phyloP scores from a whole-genome alignment of 1,140 invertebrate genomes.

The Apocrypta bakeri region DNA sequence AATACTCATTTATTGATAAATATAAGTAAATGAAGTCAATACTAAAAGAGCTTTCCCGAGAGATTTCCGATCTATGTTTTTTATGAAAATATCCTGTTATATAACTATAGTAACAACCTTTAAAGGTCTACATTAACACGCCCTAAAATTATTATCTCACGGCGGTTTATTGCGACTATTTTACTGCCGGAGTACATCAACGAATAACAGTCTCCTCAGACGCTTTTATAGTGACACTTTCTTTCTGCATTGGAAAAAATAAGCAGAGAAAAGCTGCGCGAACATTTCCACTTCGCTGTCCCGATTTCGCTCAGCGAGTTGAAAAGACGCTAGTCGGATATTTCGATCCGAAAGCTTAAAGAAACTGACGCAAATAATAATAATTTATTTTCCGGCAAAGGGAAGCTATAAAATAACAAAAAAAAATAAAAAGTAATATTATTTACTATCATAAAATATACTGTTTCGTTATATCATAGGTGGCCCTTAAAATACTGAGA shows the following conservation, averaged over 20 bases:
- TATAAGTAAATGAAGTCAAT: too few species aligned
- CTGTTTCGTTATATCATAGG: neutral
- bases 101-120: neutral
- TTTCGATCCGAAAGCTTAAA: too few species aligned
- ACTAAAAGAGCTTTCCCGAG: too few species aligned
- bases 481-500: neutral
- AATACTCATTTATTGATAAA: too few species aligned
- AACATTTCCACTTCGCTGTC: neutral
- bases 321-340: neutral
- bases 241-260: neutral
- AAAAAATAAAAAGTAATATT: too few species aligned
- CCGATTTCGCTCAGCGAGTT: neutral
- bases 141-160: neutral
- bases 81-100: neutral
- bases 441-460: too few species aligned
- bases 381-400: too few species aligned
- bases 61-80: neutral
- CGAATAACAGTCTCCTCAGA: neutral
- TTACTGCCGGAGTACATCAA: neutral
- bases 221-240: slow-evolving; percentile 6
- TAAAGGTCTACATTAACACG: neutral
- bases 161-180: neutral
- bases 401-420: too few species aligned
- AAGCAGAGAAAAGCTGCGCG: neutral
- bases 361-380: too few species aligned